These are phyloP conservation scores for Molossus alvarezi DNA, from an alignment of 2,797 vertebrate genomes.

Conservation along the genomic window DNA sequence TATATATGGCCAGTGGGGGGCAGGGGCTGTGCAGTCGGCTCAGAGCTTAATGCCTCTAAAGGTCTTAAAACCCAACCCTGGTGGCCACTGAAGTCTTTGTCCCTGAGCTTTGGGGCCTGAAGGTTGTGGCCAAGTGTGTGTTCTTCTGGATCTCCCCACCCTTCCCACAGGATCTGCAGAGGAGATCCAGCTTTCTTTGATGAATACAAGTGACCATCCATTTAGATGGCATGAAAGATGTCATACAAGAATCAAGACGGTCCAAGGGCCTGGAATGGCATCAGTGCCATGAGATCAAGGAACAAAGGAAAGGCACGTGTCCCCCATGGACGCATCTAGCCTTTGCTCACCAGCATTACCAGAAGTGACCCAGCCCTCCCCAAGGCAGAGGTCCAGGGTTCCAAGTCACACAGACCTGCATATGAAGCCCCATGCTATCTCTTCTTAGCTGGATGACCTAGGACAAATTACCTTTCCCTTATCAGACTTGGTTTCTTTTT, in stretches of 20 bases:
- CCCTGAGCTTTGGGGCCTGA: constrained; percentile 16
- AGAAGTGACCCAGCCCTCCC: neutral
- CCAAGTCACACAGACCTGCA: neutral
- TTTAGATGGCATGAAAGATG: neutral
- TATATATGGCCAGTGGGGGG: constrained; percentile 55
- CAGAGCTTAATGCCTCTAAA: constrained; percentile 56
- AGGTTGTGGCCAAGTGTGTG: constrained; percentile 28
- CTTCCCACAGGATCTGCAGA: neutral
- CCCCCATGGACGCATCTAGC: neutral
- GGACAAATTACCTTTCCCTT: neutral
- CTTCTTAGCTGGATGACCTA: constrained; percentile 4
- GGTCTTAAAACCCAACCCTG: constrained; percentile 65
- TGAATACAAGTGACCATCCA: neutral
- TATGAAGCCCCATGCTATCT: neutral
- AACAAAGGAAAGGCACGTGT: neutral
- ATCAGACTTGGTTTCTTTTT: constrained; percentile 9
- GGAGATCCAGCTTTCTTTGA: neutral
- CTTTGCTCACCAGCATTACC: neutral
- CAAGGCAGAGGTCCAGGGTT: neutral
- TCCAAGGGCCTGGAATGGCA: neutral
- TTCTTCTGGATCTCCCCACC: neutral
- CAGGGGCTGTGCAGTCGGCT: constrained; percentile 6
- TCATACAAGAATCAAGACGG: neutral
- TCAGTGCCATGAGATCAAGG: neutral
- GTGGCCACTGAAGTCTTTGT: constrained; percentile 55